These are phyloP conservation scores for Malurus splendens DNA, from an alignment of 2,797 vertebrate species.

Conservation along the genomic window DNA sequence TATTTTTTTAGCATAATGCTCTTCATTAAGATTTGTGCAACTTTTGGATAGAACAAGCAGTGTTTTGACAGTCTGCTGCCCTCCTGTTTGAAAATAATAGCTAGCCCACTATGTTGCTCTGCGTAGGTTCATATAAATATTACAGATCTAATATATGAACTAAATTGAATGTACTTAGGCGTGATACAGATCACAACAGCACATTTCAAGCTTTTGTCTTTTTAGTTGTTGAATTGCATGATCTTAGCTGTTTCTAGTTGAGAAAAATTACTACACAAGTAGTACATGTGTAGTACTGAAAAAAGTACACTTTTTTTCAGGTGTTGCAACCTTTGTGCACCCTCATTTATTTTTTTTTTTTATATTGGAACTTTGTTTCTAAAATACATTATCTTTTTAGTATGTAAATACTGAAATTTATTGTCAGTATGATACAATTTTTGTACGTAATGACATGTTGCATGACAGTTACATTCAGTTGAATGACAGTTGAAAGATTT, in stretches of 20 bases:
- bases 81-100: neutral
- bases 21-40: neutral
- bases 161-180: neutral
- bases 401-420: neutral
- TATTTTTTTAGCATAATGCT: neutral
- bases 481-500: neutral
- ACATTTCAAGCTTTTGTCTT: neutral
- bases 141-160: neutral
- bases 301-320: neutral
- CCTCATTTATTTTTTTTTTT: neutral
- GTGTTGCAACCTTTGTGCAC: neutral
- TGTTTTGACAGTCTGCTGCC: neutral
- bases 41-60: neutral
- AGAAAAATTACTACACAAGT: neutral
- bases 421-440: neutral
- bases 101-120: neutral
- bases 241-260: neutral
- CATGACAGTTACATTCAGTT: neutral
- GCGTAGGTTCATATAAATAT: neutral
- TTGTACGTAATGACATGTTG: neutral
- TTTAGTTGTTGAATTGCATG: neutral
- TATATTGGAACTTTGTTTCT: neutral
- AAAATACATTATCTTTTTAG: neutral
- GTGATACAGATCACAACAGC: neutral
- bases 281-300: no score